A percentile compares a stretch with the other conserved stretches of the same genome.
These are phyloP conservation scores for Amblyopsis hoosieri DNA, from an alignment of 2,797 vertebrate genomes.

Conservation along the genomic window DNA sequence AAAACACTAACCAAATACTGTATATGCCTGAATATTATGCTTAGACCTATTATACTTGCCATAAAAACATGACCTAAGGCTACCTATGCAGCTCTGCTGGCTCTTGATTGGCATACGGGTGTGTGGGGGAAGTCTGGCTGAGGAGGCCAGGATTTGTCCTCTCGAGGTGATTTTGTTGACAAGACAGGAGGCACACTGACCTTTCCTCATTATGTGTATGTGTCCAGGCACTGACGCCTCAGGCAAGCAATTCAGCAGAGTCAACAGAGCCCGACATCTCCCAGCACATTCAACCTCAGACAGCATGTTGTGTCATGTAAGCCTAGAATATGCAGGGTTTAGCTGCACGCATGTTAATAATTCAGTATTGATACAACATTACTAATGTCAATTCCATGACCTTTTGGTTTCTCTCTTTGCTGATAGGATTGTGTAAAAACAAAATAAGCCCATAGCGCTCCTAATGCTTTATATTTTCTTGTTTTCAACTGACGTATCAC, in stretches of 20 bases:
- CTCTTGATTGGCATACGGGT: slow-evolving; percentile 72
- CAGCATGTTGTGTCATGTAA: slow-evolving; percentile 53
- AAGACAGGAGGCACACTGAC: slow-evolving; percentile 77
- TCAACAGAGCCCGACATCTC: slow-evolving; percentile 72
- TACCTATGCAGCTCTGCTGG: slow-evolving; percentile 60
- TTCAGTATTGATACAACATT: slow-evolving; percentile 56
- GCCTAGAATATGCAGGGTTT: slow-evolving; percentile 50
- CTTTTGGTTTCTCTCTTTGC: slow-evolving; percentile 27
- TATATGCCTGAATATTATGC: slow-evolving; percentile 56
- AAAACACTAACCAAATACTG: slow-evolving; percentile 36
- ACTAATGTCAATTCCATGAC: slow-evolving; percentile 44
- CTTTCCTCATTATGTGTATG: slow-evolving; percentile 82
- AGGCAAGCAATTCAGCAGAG: slow-evolving; percentile 81
- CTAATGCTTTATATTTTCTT: background rate
- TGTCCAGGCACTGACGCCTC: slow-evolving; percentile 72
- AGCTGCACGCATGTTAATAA: slow-evolving; percentile 55
- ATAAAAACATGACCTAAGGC: slow-evolving; percentile 70
- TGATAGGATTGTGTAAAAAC: slow-evolving; percentile 13
- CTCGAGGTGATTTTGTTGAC: slow-evolving; percentile 81
- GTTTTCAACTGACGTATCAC: background rate
- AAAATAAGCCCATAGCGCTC: slow-evolving; percentile 5
- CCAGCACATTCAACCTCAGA: slow-evolving; percentile 49
- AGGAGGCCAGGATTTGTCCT: slow-evolving; percentile 70
- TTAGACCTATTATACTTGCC: slow-evolving; percentile 39
- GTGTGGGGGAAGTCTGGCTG: slow-evolving; percentile 64